Evolutionary conservation across 2,888 invertebrate species (phyloP).

Genomic region (Melolontha melolontha): DNA sequence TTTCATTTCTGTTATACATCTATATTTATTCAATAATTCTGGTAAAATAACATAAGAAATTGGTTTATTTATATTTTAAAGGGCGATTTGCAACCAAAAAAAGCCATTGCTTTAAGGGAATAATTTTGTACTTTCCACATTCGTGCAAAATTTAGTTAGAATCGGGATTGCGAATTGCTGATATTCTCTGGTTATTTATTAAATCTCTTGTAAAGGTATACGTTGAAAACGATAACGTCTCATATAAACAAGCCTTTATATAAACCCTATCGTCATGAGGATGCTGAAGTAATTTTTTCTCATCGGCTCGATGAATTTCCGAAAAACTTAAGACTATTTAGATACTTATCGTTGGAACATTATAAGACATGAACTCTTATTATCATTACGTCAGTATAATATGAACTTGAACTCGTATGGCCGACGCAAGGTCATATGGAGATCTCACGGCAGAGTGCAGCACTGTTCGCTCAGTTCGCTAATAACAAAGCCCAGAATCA

Average conservation of each 20-base stretch:
- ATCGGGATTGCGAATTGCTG: too few relatives aligned
- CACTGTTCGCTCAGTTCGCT: constrained; percentile 52
- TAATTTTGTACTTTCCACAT: too few relatives aligned
- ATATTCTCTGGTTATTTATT: too few relatives aligned
- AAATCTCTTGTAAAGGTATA: too few relatives aligned
- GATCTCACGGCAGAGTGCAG: constrained; percentile 49
- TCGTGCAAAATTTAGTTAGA: too few relatives aligned
- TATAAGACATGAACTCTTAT: constrained; percentile 50
- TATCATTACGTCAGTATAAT: constrained; percentile 48
- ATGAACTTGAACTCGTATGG: constrained; percentile 50
- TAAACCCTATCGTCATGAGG: constrained; percentile 11
- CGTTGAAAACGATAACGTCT: constrained; percentile 2
- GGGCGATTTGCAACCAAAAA: too few relatives aligned
- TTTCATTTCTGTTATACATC: too few relatives aligned
- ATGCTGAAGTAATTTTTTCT: background rate
- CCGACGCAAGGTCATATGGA: constrained; percentile 52
- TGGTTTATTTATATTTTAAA: too few relatives aligned
- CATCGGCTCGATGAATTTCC: constrained; percentile 18
- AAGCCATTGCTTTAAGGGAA: too few relatives aligned
- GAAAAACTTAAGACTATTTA: constrained; percentile 39
- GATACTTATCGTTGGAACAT: constrained; percentile 49
- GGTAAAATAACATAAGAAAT: too few relatives aligned
- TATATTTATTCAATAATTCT: too few relatives aligned
- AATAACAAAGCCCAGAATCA: constrained; percentile 61
- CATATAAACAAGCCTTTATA: background rate